These are phyloP conservation scores for Brachionus rubens DNA, from an alignment of 1,140 invertebrate species.

Conservation along the genomic window DNA sequence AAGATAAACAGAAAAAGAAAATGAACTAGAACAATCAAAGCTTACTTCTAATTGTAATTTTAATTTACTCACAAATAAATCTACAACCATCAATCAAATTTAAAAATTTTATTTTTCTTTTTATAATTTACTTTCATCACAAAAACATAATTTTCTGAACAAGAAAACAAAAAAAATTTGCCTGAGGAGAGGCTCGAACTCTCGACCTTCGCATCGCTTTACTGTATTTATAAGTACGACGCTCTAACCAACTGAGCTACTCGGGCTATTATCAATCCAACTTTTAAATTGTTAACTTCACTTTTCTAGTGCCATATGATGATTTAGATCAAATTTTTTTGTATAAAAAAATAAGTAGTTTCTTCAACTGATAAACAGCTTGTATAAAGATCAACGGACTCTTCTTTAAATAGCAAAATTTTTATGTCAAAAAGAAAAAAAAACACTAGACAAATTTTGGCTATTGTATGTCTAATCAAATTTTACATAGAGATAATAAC, in stretches of 20 bases:
- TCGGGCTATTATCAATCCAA: slow-evolving; percentile 8
- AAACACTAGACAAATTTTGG: slow-evolving; percentile 25
- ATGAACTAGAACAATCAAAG: too few species aligned
- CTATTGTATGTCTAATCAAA: too few species aligned
- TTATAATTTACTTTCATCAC: slow-evolving; percentile 33
- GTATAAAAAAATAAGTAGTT: too few species aligned
- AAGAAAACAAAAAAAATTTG: background rate
- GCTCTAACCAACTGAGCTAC: too few species aligned
- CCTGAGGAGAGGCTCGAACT: slow-evolving; percentile 23
- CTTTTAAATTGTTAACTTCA: background rate
- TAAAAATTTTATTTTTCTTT: too few species aligned
- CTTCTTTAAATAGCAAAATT: background rate
- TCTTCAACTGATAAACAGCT: background rate
- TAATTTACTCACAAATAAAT: too few species aligned
- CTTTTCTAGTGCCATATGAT: too few species aligned
- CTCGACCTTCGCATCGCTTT: slow-evolving; percentile 13
- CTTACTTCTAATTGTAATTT: too few species aligned
- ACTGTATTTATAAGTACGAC: too few species aligned
- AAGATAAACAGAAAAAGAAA: too few species aligned
- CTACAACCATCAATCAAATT: too few species aligned
- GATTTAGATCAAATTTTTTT: too few species aligned
- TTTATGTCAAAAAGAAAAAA: slow-evolving; percentile 28
- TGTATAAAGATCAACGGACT: background rate
- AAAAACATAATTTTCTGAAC: background rate
- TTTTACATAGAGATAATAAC: slow-evolving; percentile 20